A percentile compares a stretch with the other conserved stretches of the same genome.
Evolutionary conservation across 2,888 invertebrate genomes (phyloP).

Genomic region (Cantharis rufa): DNA sequence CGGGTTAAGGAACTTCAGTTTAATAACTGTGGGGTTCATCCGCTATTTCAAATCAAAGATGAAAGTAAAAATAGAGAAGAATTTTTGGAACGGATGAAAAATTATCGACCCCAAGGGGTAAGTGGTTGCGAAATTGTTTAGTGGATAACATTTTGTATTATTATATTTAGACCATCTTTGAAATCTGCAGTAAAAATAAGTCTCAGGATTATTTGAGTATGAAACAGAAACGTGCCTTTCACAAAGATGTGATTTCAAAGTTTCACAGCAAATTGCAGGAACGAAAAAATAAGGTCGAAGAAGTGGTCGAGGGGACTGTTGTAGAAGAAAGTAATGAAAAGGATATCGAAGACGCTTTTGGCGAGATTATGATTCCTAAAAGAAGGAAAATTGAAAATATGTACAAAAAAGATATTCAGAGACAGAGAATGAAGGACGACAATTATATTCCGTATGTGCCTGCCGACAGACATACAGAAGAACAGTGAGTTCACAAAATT

Average conservation of each 20-base stretch:
- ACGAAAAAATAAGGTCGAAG: constrained; percentile 43
- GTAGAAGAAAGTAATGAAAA: constrained; percentile 57
- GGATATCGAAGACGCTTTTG: constrained; percentile 63
- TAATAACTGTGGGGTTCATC: constrained; percentile 65
- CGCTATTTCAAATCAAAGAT: constrained; percentile 58
- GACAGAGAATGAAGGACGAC: constrained; percentile 63
- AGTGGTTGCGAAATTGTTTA: constrained; percentile 45
- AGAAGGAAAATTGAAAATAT: constrained; percentile 62
- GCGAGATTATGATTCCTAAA: constrained; percentile 61
- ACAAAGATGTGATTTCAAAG: constrained; percentile 64
- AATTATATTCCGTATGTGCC: constrained; percentile 87
- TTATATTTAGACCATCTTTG: constrained; percentile 85
- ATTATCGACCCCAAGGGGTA: constrained; percentile 75
- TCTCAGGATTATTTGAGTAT: constrained; percentile 80
- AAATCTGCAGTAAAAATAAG: constrained; percentile 81
- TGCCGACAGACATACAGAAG: constrained; percentile 82
- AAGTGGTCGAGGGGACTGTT: constrained; percentile 32
- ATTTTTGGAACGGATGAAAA: constrained; percentile 70
- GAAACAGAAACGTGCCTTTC: constrained; percentile 81
- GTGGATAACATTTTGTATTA: neutral
- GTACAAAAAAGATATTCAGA: constrained; percentile 64
- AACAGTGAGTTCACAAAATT: constrained; percentile 63
- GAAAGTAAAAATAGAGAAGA: constrained; percentile 51
- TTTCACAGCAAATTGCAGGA: constrained; percentile 55
- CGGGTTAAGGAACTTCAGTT: constrained; percentile 75